Percentiles rank a stretch among this genome's conserved stretches.
phyloP scores from a whole-genome alignment of 2,797 vertebrate genomes.

The Propithecus perrieri region DNA sequence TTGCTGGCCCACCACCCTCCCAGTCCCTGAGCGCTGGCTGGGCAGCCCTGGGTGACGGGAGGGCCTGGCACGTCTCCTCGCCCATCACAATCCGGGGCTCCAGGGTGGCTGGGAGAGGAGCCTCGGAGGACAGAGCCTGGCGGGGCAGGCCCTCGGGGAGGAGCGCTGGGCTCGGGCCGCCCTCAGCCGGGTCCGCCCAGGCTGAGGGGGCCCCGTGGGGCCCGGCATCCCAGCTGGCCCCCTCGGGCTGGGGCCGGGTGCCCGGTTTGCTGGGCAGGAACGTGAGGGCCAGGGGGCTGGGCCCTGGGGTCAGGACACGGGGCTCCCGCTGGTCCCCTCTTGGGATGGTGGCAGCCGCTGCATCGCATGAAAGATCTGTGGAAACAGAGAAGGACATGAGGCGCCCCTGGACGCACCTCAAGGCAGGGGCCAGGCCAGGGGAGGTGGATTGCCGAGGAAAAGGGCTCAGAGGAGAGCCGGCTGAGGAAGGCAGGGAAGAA shows the following conservation, averaged over 20 bases:
- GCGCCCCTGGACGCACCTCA: too few relatives aligned
- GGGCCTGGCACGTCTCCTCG: conserved; percentile 88
- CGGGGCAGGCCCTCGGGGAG: background rate
- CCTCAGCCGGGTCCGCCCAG: conserved; percentile 52
- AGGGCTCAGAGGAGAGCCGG: background rate
- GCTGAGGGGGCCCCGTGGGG: conserved; percentile 76
- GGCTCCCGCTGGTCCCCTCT: conserved; percentile 88
- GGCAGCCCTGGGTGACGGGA: background rate
- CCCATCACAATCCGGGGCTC: conserved; percentile 96
- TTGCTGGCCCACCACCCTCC: background rate
- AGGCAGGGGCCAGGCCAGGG: background rate
- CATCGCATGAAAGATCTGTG: conserved; percentile 87
- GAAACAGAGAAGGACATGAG: conserved; percentile 59
- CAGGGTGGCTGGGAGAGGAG: conserved; percentile 85
- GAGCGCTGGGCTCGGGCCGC: background rate
- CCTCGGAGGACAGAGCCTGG: conserved; percentile 78
- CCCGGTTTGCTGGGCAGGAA: conserved; percentile 81
- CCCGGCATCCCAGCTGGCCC: conserved; percentile 88
- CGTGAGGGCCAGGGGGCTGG: conserved; percentile 84
- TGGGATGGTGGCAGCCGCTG: conserved; percentile 86
- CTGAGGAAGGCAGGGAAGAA: background rate
- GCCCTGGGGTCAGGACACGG: conserved; percentile 86
- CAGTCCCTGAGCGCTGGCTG: conserved; percentile 66
- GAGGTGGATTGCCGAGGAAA: background rate
- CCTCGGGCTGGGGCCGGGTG: conserved; percentile 94